phyloP scores from a whole-genome alignment of 2,888 invertebrate genomes.

The Euclidia mi region DNA sequence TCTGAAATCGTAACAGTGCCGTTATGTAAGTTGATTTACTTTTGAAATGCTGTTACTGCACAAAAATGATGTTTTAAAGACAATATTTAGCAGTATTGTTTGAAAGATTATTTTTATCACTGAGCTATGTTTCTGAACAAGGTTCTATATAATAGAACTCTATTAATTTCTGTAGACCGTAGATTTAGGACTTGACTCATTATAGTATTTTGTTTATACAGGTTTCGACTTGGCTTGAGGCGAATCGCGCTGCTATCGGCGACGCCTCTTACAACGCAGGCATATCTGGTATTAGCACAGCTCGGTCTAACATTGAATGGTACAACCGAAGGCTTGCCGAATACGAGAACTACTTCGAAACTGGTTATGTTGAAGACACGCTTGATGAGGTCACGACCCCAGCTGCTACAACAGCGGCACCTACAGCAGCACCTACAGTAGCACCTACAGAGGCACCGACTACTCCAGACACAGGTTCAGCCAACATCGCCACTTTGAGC shows the following conservation, averaged over 20 bases:
- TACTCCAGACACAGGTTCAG: conserved; percentile 53
- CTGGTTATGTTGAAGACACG: conserved; percentile 71
- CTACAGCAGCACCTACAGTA: conserved; percentile 13
- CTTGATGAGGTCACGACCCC: conserved; percentile 38
- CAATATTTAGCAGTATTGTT: too few relatives aligned
- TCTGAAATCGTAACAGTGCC: too few relatives aligned
- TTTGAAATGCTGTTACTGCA: too few relatives aligned
- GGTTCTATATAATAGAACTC: too few relatives aligned
- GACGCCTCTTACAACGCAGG: conserved; percentile 62
- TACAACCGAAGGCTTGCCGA: conserved; percentile 66
- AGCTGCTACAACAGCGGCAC: neutral
- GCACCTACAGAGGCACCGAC: conserved; percentile 14
- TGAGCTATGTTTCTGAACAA: too few relatives aligned
- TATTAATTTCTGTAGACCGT: too few relatives aligned
- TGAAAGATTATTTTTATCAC: too few relatives aligned
- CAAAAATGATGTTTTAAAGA: too few relatives aligned
- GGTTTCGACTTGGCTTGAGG: conserved; percentile 73
- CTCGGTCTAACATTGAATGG: conserved; percentile 72
- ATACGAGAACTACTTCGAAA: conserved; percentile 71
- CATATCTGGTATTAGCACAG: conserved; percentile 58
- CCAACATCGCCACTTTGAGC: conserved; percentile 72
- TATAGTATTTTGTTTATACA: conserved; percentile 39
- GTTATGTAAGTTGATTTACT: too few relatives aligned
- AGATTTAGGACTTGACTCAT: neutral
- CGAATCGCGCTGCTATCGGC: conserved; percentile 63